Base-by-base conservation (phyloP, 1,140 invertebrate genomes). In the Drosophila navojoa region DNA sequence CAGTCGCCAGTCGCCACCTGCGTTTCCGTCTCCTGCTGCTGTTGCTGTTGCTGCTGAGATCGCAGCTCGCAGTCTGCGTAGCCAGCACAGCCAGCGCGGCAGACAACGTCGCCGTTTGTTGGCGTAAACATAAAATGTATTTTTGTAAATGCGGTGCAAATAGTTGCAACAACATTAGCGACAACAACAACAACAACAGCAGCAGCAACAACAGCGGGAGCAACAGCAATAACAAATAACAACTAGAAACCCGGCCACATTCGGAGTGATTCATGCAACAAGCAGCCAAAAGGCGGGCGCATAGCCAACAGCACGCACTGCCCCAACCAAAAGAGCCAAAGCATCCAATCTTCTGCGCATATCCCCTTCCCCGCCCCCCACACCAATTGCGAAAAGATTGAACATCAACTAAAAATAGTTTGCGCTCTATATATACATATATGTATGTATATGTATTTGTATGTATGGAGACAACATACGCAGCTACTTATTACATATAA, bases 51-150 rank as follows among this genome's bases (percentile, higher is more conserved):
- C 40, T 35, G 32, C 35, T 11, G 2, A 38, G 35, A 38, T 13
- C 35, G 35, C 35, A 38, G 7, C 7, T 7, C 32, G 32, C 32
- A 35, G 49, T 57, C 19, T 38, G 69, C 58, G 71, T 38, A 70
- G 71, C 60, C 64, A 75, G 40, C 42, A 49, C 49, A 70, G 71
- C 60, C 64, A 75, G 40, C 42, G 54, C 49, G 71, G 71, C 60
- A 57, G 60, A 70, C 59, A 67, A 52, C 42, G 49, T 67, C 50
- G 61, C 53, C 70, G 63, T 72, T 72, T 55, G 70, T 44, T 35
- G 79, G 74, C 87, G 87, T 90, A 90, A 90, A 90, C 87, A 90
- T 89, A 80, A 90, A 90, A 90, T 84, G 76, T 90, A 90, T 90
- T 90, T 90, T 84, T 82, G 78, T 76, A 87, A 79, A 89, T 79